These are phyloP conservation scores for Poeciliopsis turrubarensis DNA, from an alignment of 2,113 vertebrate genomes.

Conservation along the genomic window DNA sequence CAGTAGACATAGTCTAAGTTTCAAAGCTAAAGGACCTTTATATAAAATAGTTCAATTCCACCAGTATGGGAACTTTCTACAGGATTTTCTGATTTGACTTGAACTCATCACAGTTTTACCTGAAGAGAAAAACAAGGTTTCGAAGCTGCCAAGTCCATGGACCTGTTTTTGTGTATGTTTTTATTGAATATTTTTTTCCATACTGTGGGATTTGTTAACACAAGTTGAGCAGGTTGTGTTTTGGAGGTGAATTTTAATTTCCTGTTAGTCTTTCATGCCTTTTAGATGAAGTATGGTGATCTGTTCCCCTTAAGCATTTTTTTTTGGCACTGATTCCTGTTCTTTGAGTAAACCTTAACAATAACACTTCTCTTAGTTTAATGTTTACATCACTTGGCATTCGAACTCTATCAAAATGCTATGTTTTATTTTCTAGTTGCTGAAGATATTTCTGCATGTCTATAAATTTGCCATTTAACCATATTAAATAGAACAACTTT, in stretches of 20 bases:
- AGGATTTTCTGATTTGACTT: too few species aligned
- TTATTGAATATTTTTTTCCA: neutral
- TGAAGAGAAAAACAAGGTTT: too few species aligned
- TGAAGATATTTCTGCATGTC: neutral
- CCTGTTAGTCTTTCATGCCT: neutral
- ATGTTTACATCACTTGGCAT: neutral
- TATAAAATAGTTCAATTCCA: too few species aligned
- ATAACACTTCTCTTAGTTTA: neutral
- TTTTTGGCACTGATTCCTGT: neutral
- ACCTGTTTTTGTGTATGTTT: neutral
- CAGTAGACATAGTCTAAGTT: too few species aligned
- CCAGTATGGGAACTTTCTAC: too few species aligned
- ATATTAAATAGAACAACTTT: too few species aligned
- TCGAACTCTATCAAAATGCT: neutral
- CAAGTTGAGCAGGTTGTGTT: neutral
- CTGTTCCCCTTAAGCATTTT: neutral
- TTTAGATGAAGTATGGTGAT: neutral
- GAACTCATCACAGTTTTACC: too few species aligned
- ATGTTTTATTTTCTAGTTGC: neutral
- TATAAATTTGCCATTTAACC: neutral
- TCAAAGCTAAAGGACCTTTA: too few species aligned
- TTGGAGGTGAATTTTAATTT: neutral
- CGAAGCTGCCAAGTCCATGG: neutral
- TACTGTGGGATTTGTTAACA: neutral
- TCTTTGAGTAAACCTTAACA: neutral